These are phyloP conservation scores for Rhinophrynus dorsalis DNA, from an alignment of 2,797 vertebrate species.

Conservation along the genomic window DNA sequence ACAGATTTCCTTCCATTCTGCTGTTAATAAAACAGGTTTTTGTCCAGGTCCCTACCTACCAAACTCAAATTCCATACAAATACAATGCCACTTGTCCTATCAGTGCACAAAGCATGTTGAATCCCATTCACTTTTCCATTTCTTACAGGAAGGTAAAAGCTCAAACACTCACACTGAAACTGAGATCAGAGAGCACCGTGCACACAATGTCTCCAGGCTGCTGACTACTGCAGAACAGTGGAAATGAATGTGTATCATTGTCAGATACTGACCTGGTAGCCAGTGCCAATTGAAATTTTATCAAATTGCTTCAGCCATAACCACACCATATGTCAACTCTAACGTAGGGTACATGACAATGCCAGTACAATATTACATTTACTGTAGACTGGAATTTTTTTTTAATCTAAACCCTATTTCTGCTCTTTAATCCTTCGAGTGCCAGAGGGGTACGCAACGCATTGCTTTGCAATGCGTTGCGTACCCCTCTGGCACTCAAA, in stretches of 20 bases:
- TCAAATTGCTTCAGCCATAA: constrained; percentile 17
- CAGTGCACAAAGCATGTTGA: neutral
- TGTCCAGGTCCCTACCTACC: no score
- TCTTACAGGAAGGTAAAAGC: neutral
- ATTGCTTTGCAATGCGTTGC: no score
- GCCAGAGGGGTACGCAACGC: no score
- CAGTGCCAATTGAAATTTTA: constrained; percentile 23
- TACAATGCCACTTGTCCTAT: neutral
- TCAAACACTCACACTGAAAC: neutral
- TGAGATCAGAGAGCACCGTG: neutral
- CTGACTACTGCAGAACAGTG: constrained; percentile 2
- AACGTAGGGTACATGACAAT: neutral
- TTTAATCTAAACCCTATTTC: no score
- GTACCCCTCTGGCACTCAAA: no score
- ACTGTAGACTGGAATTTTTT: no score
- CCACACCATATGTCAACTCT: constrained; percentile 23
- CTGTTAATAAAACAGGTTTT: no score
- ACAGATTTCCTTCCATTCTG: no score
- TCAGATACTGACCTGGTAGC: neutral
- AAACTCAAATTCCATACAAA: neutral
- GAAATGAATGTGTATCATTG: constrained; percentile 6
- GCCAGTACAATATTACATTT: constrained; percentile 18
- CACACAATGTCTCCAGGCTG: constrained; percentile 26
- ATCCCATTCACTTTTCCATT: constrained; percentile 2
- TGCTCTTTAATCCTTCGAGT: no score